Evolutionary conservation across 2,888 invertebrate species (phyloP).

Genomic region (Stomorhina lunata): DNA sequence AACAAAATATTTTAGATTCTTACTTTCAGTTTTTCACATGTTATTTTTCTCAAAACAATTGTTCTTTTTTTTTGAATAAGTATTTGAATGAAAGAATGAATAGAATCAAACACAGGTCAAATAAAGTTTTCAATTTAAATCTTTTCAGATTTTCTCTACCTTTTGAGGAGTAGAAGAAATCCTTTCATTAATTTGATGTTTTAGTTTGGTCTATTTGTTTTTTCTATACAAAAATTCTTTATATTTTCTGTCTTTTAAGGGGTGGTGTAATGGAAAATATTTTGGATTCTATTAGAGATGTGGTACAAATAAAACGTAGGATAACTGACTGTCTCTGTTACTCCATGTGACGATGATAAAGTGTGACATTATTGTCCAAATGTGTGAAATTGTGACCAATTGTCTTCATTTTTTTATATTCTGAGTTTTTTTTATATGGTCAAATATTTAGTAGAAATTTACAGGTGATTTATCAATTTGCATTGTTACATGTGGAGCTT

Average conservation of each 20-base stretch:
- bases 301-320: neutral
- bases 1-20: conserved; percentile 58
- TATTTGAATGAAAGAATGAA: conserved; percentile 32
- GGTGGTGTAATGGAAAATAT: conserved; percentile 24
- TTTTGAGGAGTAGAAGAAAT: conserved; percentile 40
- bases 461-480: conserved; percentile 69
- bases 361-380: conserved; percentile 64
- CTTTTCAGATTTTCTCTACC: conserved; percentile 7
- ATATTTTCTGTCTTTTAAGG: conserved; percentile 10
- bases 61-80: conserved; percentile 5
- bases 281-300: neutral
- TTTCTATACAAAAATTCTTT: conserved; percentile 14
- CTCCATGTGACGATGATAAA: conserved; percentile 45
- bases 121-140: conserved; percentile 30
- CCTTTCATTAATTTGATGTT: conserved; percentile 56
- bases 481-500: conserved; percentile 49
- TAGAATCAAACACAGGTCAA: conserved; percentile 34
- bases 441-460: conserved; percentile 60
- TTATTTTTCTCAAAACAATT: conserved; percentile 11
- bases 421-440: conserved; percentile 14
- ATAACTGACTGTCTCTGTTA: neutral
- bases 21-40: conserved; percentile 49
- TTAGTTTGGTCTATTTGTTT: neutral
- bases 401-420: conserved; percentile 30
- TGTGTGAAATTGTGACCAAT: conserved; percentile 70